Percentiles rank a stretch among this genome's conserved stretches.
Conservation (phyloP, 1,140 invertebrate genomes). For the Drosophila mayri region DNA sequence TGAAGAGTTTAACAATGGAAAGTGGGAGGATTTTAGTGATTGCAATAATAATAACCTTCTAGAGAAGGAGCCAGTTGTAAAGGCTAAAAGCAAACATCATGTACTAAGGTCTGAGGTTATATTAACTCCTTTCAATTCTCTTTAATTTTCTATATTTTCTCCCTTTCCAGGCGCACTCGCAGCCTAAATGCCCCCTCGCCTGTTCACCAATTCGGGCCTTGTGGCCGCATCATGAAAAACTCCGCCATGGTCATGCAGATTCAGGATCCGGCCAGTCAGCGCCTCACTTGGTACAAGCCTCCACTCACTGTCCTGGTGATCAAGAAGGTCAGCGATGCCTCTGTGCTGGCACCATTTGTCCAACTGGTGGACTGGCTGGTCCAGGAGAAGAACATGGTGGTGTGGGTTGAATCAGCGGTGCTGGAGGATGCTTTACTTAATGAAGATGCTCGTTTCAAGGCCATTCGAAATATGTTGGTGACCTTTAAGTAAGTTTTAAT, state of each 20-base stretch:
- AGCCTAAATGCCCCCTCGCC: conserved; percentile 97
- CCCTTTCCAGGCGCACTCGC: conserved; percentile 92
- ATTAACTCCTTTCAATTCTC: accelerated
- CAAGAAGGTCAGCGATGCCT: conserved; percentile 96
- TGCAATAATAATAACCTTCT: conserved; percentile 29
- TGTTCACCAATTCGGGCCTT: conserved; percentile 97
- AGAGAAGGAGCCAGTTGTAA: not conserved
- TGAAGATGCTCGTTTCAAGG: conserved; percentile 89
- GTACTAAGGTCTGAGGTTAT: conserved; percentile 4
- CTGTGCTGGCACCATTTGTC: conserved; percentile 95
- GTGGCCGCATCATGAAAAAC: conserved; percentile 98
- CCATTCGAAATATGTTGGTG: conserved; percentile 93
- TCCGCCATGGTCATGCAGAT: conserved; percentile 98
- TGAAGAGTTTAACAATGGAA: conserved; percentile 56
- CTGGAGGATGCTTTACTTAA: conserved; percentile 92
- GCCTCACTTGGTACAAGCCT: conserved; percentile 98
- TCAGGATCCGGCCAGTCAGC: conserved; percentile 97
- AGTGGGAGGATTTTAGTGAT: conserved; percentile 29
- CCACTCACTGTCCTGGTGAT: conserved; percentile 97
- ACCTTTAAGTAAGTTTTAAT: conserved; percentile 88
- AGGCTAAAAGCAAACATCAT: not conserved
- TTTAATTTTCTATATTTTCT: not conserved
- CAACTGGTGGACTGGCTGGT: conserved; percentile 97
- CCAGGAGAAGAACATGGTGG: conserved; percentile 97
- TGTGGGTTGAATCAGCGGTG: conserved; percentile 96